phyloP scores from a whole-genome alignment of 2,113 vertebrate genomes.

The Tiliqua scincoides region DNA sequence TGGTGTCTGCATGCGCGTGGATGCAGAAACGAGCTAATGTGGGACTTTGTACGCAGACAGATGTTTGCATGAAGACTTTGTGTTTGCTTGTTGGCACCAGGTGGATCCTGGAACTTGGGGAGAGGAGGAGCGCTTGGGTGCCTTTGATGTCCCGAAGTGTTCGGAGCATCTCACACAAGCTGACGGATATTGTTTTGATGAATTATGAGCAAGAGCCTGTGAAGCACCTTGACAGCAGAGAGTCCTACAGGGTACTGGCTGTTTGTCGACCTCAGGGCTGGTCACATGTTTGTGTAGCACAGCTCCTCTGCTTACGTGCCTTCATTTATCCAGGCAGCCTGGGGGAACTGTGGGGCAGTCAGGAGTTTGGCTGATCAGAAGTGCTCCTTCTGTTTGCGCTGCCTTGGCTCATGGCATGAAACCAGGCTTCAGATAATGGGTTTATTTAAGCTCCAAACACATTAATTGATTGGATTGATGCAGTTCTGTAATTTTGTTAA shows the following conservation, averaged over 20 bases:
- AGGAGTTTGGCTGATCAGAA: neutral
- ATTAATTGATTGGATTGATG: constrained; percentile 10
- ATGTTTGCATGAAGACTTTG: neutral
- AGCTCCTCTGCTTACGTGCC: neutral
- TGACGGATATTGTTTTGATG: neutral
- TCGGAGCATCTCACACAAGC: neutral
- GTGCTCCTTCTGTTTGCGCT: neutral
- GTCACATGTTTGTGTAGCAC: neutral
- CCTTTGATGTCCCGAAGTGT: neutral
- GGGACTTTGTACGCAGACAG: neutral
- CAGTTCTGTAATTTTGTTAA: neutral
- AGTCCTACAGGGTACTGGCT: no score
- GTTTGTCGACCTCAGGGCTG: neutral
- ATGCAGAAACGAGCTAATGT: neutral
- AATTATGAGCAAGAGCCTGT: neutral
- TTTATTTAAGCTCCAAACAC: neutral
- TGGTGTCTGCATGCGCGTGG: neutral
- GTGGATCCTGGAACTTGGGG: neutral
- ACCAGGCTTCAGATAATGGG: neutral
- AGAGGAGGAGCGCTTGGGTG: neutral
- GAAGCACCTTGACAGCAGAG: neutral
- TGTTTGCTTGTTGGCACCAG: neutral
- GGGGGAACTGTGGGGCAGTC: neutral
- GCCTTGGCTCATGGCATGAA: neutral
- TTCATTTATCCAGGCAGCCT: neutral